Evolutionary conservation across 2,888 invertebrate genomes (phyloP).

Genomic region (Conomelus anceps): DNA sequence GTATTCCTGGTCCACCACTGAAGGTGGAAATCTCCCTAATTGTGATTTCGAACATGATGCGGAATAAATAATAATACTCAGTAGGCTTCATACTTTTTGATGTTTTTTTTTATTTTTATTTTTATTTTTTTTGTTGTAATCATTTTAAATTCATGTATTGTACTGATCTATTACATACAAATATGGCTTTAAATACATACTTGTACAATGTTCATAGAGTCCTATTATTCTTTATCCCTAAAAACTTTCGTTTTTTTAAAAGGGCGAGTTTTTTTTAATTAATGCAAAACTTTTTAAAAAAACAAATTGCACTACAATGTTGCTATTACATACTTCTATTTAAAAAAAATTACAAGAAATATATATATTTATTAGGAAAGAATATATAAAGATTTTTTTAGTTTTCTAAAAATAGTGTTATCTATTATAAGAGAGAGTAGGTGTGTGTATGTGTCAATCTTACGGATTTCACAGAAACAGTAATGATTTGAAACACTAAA

Average conservation of each 20-base stretch:
- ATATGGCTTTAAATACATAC: background rate
- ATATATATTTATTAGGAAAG: constrained; percentile 12
- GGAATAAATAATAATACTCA: background rate
- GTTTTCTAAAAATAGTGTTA: background rate
- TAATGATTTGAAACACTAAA: too few species aligned
- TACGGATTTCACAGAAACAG: too few species aligned
- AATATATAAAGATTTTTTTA: background rate
- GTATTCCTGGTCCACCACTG: background rate
- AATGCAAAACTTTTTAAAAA: background rate
- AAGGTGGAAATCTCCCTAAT: constrained; percentile 2
- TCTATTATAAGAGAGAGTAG: too few species aligned
- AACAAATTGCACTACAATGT: background rate
- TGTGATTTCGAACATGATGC: background rate
- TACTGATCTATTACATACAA: background rate
- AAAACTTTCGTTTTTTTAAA: background rate
- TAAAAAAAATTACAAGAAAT: background rate
- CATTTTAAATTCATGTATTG: background rate
- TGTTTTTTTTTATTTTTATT: too few species aligned
- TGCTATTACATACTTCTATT: background rate
- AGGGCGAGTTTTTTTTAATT: background rate
- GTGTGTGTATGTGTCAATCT: too few species aligned
- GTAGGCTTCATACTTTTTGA: background rate
- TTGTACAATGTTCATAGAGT: background rate
- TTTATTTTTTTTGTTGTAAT: background rate
- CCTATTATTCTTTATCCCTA: background rate